phyloP scores from a whole-genome alignment of 2,888 invertebrate species.

The Melieria omissa region DNA sequence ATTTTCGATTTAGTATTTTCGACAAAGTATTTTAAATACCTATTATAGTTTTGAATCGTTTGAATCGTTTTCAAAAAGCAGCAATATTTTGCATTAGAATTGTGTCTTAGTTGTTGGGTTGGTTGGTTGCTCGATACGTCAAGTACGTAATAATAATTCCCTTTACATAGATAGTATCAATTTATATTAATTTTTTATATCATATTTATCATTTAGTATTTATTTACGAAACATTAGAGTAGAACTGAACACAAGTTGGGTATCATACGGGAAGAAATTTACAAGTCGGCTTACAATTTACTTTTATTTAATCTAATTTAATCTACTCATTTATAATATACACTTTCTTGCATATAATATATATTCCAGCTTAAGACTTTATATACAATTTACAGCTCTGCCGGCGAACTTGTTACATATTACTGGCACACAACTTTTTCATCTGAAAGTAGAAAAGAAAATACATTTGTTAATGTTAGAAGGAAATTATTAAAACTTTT shows the following conservation, averaged over 20 bases:
- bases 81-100: slow-evolving; percentile 13
- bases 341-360: slow-evolving; percentile 31
- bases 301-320: slow-evolving; percentile 38
- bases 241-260: too few relatives aligned
- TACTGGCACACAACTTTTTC: not conserved
- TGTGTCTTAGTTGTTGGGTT: too few relatives aligned
- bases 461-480: too few relatives aligned
- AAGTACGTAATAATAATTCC: too few relatives aligned
- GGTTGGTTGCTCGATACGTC: too few relatives aligned
- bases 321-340: slow-evolving; percentile 25
- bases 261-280: too few relatives aligned
- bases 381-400: slow-evolving; percentile 46
- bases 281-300: too few relatives aligned
- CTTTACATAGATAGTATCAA: too few relatives aligned
- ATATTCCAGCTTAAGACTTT: slow-evolving; percentile 18
- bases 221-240: too few relatives aligned
- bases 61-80: slow-evolving; percentile 46
- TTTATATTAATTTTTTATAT: too few relatives aligned
- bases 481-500: too few relatives aligned
- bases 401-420: not conserved
- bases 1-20: slow-evolving; percentile 4
- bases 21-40: slow-evolving; percentile 1
- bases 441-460: slow-evolving; percentile 38
- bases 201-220: too few relatives aligned
- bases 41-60: slow-evolving; percentile 29